phyloP scores from a whole-genome alignment of 2,888 invertebrate species.

The Rugalucina vietnamica region DNA sequence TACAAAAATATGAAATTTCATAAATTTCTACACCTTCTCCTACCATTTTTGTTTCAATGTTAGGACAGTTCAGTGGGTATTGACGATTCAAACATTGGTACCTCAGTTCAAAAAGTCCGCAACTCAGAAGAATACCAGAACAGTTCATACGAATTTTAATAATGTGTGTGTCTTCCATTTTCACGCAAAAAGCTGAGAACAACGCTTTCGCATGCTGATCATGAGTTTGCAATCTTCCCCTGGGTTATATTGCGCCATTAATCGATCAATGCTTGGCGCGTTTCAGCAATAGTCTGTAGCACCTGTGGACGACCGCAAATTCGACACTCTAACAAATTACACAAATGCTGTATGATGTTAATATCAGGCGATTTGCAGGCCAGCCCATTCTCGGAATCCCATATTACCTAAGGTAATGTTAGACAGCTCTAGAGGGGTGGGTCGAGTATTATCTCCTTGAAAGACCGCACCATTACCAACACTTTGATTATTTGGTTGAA shows the following conservation, averaged over 20 bases:
- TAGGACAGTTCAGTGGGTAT: no score
- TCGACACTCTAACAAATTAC: not conserved
- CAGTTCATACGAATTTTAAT: not conserved
- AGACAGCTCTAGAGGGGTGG: constrained; percentile 7
- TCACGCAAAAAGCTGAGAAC: not conserved
- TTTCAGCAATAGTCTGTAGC: not conserved
- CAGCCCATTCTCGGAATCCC: constrained; percentile 12
- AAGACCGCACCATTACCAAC: not conserved
- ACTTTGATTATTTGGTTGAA: not conserved
- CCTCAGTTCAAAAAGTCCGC: no score
- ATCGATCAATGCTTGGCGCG: not conserved
- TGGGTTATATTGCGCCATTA: not conserved
- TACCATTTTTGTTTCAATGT: no score
- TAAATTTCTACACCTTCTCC: no score
- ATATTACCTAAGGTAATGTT: not conserved
- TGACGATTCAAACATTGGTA: no score
- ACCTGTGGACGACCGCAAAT: not conserved
- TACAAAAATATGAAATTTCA: no score
- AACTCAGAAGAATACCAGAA: no score
- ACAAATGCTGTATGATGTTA: not conserved
- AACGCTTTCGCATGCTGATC: not conserved
- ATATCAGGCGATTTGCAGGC: no score
- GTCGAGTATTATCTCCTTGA: constrained; percentile 18
- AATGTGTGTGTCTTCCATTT: not conserved
- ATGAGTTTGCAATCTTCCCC: no score